Conservation (phyloP, 2,888 invertebrate genomes). For the Didymodactylos carnosus region DNA sequence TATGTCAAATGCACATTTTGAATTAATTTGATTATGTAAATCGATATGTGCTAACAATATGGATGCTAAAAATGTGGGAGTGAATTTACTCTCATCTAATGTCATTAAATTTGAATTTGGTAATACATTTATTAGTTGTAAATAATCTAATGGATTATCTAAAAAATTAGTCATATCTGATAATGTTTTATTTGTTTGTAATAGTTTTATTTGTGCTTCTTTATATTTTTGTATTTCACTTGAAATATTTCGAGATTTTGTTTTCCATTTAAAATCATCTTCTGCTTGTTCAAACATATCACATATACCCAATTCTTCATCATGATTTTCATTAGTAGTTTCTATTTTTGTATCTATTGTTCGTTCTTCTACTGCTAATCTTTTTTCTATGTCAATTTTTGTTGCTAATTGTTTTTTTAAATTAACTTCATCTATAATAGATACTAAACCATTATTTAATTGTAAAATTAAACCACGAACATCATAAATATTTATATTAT, state of each 20-base stretch:
- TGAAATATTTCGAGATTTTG: no score
- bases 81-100: neutral
- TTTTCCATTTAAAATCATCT: no score
- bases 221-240: no score
- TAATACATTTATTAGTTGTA: neutral
- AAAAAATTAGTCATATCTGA: no score
- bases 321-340: neutral
- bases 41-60: neutral
- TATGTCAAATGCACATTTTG: neutral
- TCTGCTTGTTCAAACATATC: no score
- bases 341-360: no score
- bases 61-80: neutral
- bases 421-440: no score
- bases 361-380: no score
- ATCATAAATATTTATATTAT: neutral
- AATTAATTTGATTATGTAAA: neutral
- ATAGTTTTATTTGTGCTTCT: no score
- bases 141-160: neutral
- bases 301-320: neutral
- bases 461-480: neutral
- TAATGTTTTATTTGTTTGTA: no score
- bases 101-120: neutral
- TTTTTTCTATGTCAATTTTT: no score
- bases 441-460: neutral
- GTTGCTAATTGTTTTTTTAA: no score